phyloP scores from a whole-genome alignment of 1,140 invertebrate genomes.

The Cheumatopsyche charites region DNA sequence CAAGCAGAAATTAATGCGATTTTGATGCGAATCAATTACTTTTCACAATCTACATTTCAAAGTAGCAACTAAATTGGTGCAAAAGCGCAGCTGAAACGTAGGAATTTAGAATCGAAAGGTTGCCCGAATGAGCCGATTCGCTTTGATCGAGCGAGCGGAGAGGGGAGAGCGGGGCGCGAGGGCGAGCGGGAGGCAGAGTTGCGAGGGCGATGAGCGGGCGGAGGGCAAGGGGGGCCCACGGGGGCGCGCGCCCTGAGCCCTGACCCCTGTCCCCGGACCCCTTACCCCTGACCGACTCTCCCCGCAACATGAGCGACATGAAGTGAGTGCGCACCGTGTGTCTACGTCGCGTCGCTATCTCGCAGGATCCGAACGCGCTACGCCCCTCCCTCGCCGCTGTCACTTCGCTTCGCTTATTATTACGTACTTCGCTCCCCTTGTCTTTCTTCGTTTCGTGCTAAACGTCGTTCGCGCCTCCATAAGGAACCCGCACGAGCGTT shows the following conservation, averaged over 20 bases:
- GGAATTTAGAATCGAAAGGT: no score
- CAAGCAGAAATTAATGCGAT: no score
- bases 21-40: no score
- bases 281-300: background rate
- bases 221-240: slow-evolving; percentile 37
- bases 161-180: background rate
- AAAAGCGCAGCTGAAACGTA: no score
- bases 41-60: no score
- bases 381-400: background rate
- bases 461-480: background rate
- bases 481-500: no score
- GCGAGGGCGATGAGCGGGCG: slow-evolving; percentile 23
- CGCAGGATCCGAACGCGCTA: background rate
- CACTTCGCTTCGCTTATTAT: background rate
- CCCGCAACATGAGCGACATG: slow-evolving; percentile 43
- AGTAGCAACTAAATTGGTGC: no score
- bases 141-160: background rate
- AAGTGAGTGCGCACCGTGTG: background rate
- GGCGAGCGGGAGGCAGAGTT: background rate
- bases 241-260: slow-evolving; percentile 45
- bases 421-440: background rate
- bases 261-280: slow-evolving; percentile 30
- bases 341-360: background rate
- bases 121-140: no score
- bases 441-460: background rate